Evolutionary conservation across 2,888 invertebrate genomes (phyloP).

Genomic region (Chelonus formosanus): DNA sequence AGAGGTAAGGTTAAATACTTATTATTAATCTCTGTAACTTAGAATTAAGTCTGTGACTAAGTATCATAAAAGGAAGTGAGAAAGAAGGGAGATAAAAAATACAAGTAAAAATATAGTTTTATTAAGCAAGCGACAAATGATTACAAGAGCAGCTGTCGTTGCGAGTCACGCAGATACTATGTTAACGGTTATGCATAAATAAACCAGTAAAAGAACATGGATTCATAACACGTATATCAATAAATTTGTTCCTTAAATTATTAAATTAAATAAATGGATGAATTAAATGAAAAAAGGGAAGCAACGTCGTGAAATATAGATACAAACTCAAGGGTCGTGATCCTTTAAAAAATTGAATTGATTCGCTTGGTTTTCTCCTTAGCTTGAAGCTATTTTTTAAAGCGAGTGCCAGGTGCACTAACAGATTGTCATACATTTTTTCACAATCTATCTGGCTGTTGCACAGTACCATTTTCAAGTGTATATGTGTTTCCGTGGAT

Average conservation of each 20-base stretch:
- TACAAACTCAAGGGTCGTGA: slow-evolving; percentile 13
- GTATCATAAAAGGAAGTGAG: slow-evolving; percentile 10
- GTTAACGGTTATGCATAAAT: slow-evolving; percentile 34
- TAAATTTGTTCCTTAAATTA: slow-evolving; percentile 6
- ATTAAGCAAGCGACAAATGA: slow-evolving; percentile 51
- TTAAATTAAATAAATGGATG: neutral
- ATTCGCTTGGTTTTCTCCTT: slow-evolving; percentile 34
- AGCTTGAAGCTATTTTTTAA: slow-evolving; percentile 22
- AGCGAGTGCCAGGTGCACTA: slow-evolving; percentile 39
- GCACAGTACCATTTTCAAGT: slow-evolving; percentile 31
- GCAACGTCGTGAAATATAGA: neutral
- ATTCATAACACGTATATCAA: slow-evolving; percentile 19
- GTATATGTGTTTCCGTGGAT: slow-evolving; percentile 25
- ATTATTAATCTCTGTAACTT: neutral
- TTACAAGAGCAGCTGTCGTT: slow-evolving; percentile 30
- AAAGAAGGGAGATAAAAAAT: neutral
- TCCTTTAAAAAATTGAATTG: slow-evolving; percentile 21
- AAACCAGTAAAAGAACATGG: slow-evolving; percentile 22
- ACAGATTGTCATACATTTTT: slow-evolving; percentile 17
- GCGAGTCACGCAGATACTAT: slow-evolving; percentile 30
- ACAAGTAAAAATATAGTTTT: slow-evolving; percentile 16
- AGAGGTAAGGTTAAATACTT: slow-evolving; percentile 52
- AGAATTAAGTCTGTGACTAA: slow-evolving; percentile 4
- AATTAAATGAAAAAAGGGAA: slow-evolving; percentile 5
- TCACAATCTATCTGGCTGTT: slow-evolving; percentile 31